Evolutionary conservation across 64 coral and sea anemone species (phyloP), one percentile per base, ranked within the genome.

Genomic region (Pocillopora verrucosa): DNA sequence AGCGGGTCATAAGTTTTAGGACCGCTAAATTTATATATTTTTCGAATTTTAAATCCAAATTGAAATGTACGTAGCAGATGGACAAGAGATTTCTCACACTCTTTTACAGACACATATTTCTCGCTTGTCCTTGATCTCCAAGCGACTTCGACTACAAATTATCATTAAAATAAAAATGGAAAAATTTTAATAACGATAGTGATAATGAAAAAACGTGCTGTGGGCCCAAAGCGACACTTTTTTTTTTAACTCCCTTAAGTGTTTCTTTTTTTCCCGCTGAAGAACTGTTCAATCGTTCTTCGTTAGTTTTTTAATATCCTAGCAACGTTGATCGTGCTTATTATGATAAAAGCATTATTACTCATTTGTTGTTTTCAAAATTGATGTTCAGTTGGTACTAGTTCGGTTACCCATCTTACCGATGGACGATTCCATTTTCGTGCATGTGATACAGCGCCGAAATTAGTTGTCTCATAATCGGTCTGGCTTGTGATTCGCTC

Each of bases 361-460:
- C 16, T 22, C 82, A 72, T 65, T 16, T 25, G 38, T 20, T 70
- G 20, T 24, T 67, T 22, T 67, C 16, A 67, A 67, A 25, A 26
- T 24, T 25, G n/a, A 20, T 9, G 20, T 70, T 70, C 25, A 70
- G 22, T 70, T 70, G 10, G 67, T 5, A 70, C 10, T 24, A 70
- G 25, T n/a, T 70, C 25, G 22, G 64, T 63, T 51, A 51, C 41
- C 41, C 41, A 51, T 10, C 95, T 90, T 93, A 97, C 95, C 95
- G 88, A 76, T 97, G 95, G n/a, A 97, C 91, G 58, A 97, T 94
- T 61, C 95, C 95, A 63, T 80, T 92, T 20, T 93, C 88, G 72
- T 97, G 95, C 20, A 97, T 65, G 80, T 97, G 92, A 51, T 97
- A 74, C 78, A 97, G 75, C 67, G 91, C 95, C 30, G 95, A 97